phyloP scores from a whole-genome alignment of 2,113 vertebrate genomes.

The Garra rufa region DNA sequence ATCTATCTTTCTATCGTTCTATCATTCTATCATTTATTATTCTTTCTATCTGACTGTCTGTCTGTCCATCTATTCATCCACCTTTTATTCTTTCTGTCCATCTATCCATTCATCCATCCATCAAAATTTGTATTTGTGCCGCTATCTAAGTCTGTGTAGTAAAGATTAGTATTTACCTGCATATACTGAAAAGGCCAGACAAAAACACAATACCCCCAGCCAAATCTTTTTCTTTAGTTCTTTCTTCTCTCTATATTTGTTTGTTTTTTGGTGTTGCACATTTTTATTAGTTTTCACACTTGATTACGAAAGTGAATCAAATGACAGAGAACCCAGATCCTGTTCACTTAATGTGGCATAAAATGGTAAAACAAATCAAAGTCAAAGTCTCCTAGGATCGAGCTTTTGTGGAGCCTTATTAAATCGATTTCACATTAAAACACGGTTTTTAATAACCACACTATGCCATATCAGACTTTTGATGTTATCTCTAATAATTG shows the following conservation, averaged over 20 bases:
- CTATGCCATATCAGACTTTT: not conserved
- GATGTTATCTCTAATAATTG: slow-evolving; percentile 3
- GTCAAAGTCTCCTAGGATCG: not conserved
- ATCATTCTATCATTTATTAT: no score
- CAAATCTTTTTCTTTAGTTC: no score
- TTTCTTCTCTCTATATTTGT: no score
- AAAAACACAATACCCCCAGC: not conserved
- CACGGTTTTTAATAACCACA: not conserved
- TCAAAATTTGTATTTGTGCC: no score
- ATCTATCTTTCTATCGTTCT: no score
- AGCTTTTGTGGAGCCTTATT: not conserved
- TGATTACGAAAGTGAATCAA: not conserved
- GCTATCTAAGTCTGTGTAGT: not conserved
- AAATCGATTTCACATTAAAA: not conserved
- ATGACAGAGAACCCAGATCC: not conserved
- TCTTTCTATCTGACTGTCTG: not conserved
- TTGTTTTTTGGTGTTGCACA: no score
- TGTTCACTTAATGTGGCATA: not conserved
- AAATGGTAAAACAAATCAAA: not conserved
- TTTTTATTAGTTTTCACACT: no score
- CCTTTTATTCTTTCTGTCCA: not conserved
- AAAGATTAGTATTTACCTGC: not conserved
- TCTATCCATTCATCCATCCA: no score
- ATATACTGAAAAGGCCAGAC: not conserved
- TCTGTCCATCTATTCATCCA: not conserved